These are phyloP conservation scores for Gorsachius goisagi DNA, from an alignment of 2,113 vertebrate species.

Conservation along the genomic window DNA sequence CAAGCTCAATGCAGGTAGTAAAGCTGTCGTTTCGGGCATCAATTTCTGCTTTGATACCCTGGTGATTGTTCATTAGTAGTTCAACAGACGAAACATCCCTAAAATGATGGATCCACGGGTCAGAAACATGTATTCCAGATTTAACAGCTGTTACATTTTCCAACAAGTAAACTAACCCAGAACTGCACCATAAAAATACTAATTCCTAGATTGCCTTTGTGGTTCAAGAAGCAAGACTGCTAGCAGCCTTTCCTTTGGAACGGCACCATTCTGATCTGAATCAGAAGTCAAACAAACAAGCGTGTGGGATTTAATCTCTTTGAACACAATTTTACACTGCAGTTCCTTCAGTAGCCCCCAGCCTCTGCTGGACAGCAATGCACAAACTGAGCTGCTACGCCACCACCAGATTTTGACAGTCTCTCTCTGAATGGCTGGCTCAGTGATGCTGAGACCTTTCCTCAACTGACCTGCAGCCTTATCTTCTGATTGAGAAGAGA, in stretches of 20 bases:
- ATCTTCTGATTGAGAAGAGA: not conserved
- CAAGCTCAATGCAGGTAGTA: constrained; percentile 92
- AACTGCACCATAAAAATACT: not conserved
- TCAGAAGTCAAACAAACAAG: not conserved
- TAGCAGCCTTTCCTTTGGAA: not conserved
- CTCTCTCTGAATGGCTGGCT: not conserved
- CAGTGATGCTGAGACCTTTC: not conserved
- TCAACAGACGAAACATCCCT: constrained; percentile 97
- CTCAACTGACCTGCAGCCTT: not conserved
- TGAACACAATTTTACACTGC: not conserved
- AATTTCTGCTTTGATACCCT: constrained; percentile 97
- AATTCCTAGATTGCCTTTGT: not conserved
- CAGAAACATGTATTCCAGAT: not conserved
- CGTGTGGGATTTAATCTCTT: not conserved
- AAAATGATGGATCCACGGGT: not conserved
- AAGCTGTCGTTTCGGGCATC: constrained; percentile 97
- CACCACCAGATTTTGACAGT: not conserved
- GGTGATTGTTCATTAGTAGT: constrained; percentile 97
- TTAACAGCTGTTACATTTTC: not conserved
- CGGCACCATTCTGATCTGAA: not conserved
- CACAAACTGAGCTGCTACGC: not conserved
- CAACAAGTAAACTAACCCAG: not conserved
- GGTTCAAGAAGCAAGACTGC: not conserved
- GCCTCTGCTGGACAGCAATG: not conserved
- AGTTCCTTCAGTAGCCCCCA: not conserved